Evolutionary conservation across 2,888 invertebrate genomes (phyloP), one percentile per base, ranked within the genome.

Genomic region (Nomada ferruginata): DNA sequence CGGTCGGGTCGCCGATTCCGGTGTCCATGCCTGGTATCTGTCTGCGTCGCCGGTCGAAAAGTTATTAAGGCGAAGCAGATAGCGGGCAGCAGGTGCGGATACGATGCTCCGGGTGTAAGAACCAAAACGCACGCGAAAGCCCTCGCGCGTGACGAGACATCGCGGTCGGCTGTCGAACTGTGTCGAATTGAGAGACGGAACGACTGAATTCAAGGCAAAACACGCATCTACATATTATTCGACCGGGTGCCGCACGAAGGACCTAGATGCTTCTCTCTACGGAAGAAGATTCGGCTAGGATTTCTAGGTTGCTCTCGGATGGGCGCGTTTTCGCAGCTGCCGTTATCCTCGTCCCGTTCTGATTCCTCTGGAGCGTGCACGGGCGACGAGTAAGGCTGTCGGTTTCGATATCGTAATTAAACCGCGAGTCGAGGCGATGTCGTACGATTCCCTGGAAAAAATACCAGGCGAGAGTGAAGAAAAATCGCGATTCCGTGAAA

Each of bases 41-140:
- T 89, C 86, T 83, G 87, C 78, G 73, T 76, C 82, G 76, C 61
- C 78, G 72, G 64, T 89, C 76, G 80, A 88, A 85, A 89, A 78
- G 78, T 89, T 84, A 85, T 87, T 85, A 84, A 87, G 83, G 80
- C 83, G 79, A 60, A 70, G 74, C 79, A 77, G 84, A 87, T 85
- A 89, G 78, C 78, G 80, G 85, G 55, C 83, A 81, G 80, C 36
- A 36, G 36, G 86, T 75, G 87, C 89, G 89, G 87, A 85, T 87
- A 85, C 82, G 89, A 76, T 71, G 79, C 78, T 77, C 66, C 61
- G 79, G 82, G 84, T 81, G 87, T 84, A 88, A 88, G 87, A 86
- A 88, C 86, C 88, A 88, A 88, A 89, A 88, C 88, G 83, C 88
- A 88, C 88, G 88, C 88, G 87, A 89, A 83, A 80, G 80, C 84